Evolutionary conservation across 2,797 vertebrate genomes (phyloP), one percentile per base, ranked within the genome.

Genomic region (Hylomyscus alleni): DNA sequence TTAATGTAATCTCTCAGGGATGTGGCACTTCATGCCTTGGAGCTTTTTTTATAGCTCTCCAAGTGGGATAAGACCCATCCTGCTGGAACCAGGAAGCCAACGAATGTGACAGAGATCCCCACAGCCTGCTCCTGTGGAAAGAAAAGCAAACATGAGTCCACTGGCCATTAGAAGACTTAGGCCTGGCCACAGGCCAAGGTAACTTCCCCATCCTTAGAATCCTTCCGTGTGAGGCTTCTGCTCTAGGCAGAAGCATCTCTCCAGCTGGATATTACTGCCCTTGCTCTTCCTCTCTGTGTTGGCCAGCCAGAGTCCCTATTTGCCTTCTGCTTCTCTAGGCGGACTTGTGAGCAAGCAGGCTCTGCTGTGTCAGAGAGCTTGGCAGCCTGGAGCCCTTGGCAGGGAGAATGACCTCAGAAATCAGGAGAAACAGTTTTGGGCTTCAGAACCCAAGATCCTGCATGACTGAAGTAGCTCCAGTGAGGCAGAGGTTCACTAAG

Each of bases 31-130:
- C 37, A 93, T 3, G 60, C 84, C 0, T 12, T 8, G 0, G 97
- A 77, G 26, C 54, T 56, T 19, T 96, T 98, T 98, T 98, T 99
- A 97, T 99, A 99, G 94, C 98, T 81, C 14, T 99, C 98, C 96
- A 99, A 89, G 95, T 99, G 97, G 65, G 98, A 0, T 93, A 99
- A 89, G 52, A 99, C 19, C 98, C 99, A 99, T 76, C 99, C 97
- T 0, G 99, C 98, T 1, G 99, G 99, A 4, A 92, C 76, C 96
- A 99, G 86, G 94, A 99, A 96, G 62, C 97, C 58, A 9, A 78
- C 0, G 15, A 99, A 94, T 0, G 95, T 24, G 52, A 37, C 65
- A 0, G 7, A 4, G 44, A 98, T 60, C 19, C 78, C 98, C 4
- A 92, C 26, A 4, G 75, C 87, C 94, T 98, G 98, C 52, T 98